Conservation (phyloP, 2,888 invertebrate species). For the Colostygia pectinataria region DNA sequence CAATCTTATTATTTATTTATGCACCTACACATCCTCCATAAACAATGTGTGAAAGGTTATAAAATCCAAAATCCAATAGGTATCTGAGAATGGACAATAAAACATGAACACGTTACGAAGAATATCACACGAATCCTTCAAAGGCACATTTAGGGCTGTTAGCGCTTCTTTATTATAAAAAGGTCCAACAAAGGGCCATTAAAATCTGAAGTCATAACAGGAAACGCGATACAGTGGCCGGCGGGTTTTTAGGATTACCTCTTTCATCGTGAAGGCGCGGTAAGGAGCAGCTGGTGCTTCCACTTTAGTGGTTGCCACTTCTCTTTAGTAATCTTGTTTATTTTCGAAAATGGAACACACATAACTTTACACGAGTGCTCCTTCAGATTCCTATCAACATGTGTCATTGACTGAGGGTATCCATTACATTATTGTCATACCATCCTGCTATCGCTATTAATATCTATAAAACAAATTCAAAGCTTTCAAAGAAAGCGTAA, state of each 20-base stretch:
- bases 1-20: too few species aligned
- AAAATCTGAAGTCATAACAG: slow-evolving; percentile 81
- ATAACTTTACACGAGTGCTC: slow-evolving; percentile 46
- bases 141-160: slow-evolving; percentile 64
- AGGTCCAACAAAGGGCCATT: slow-evolving; percentile 70
- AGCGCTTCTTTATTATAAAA: slow-evolving; percentile 70
- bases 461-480: slow-evolving; percentile 27
- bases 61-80: slow-evolving; percentile 50
- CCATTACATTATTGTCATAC: slow-evolving; percentile 37
- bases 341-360: slow-evolving; percentile 74
- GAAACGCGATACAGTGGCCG: slow-evolving; percentile 77
- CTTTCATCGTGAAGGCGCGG: slow-evolving; percentile 78
- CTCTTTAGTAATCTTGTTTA: slow-evolving; percentile 80
- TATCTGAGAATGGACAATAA: slow-evolving; percentile 58
- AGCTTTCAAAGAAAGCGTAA: slow-evolving; percentile 23
- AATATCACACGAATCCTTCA: slow-evolving; percentile 54
- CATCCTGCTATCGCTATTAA: slow-evolving; percentile 36
- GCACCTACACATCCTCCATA: slow-evolving; percentile 43
- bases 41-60: slow-evolving; percentile 54
- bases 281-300: slow-evolving; percentile 72
- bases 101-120: slow-evolving; percentile 47
- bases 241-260: slow-evolving; percentile 62
- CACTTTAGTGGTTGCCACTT: slow-evolving; percentile 78
- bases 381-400: slow-evolving; percentile 58
- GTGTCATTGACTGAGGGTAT: slow-evolving; percentile 50